Conservation (phyloP, 2,797 vertebrate genomes). For the Ficedula albicollis region DNA sequence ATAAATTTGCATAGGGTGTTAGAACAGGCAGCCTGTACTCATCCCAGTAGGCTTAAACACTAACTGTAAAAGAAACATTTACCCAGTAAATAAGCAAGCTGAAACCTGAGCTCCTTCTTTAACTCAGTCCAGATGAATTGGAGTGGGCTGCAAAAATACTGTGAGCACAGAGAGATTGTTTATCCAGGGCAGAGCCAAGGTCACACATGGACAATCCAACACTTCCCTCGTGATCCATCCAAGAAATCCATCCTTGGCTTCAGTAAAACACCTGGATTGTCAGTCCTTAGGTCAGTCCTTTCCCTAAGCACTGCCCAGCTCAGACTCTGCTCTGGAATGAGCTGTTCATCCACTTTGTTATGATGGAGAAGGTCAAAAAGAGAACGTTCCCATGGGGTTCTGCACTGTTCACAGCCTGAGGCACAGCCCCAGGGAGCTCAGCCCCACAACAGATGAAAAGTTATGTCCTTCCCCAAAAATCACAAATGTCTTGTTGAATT, state of each 20-base stretch:
- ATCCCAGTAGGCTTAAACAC: neutral
- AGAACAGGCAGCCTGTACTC: neutral
- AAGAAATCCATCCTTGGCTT: neutral
- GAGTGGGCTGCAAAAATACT: neutral
- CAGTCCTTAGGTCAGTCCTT: neutral
- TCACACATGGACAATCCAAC: neutral
- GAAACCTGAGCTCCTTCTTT: neutral
- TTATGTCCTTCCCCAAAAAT: neutral
- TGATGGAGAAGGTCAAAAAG: neutral
- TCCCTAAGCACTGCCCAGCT: neutral
- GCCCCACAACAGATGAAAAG: neutral
- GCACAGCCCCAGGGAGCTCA: neutral
- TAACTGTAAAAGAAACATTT: constrained; percentile 1
- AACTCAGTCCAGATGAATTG: neutral
- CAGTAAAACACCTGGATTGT: neutral
- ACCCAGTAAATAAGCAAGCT: neutral
- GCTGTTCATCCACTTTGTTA: neutral
- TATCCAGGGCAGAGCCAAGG: neutral
- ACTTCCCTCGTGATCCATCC: neutral
- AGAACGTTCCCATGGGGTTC: neutral
- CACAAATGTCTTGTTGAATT: neutral
- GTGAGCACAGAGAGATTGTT: neutral
- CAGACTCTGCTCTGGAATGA: neutral
- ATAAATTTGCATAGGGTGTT: constrained; percentile 25
- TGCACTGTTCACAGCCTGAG: neutral